Conservation (phyloP, 2,113 vertebrate genomes). For the Oncorhynchus masou region DNA sequence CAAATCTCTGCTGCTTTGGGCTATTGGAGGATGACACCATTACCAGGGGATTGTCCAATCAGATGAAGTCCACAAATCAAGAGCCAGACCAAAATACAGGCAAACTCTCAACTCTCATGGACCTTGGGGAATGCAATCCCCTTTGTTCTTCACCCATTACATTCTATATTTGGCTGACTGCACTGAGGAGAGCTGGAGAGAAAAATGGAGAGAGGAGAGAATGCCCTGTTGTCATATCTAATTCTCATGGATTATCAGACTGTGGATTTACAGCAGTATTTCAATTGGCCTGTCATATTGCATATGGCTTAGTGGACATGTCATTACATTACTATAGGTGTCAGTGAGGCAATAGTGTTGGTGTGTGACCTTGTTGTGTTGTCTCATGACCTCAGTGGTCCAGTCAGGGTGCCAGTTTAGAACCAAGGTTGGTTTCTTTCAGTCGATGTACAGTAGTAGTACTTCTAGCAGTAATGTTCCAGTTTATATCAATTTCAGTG, state of each 20-base stretch:
- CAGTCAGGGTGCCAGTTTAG: neutral
- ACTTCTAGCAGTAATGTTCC: neutral
- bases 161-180: neutral
- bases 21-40: neutral
- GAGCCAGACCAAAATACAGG: too few relatives aligned
- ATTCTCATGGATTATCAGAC: neutral
- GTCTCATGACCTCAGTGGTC: neutral
- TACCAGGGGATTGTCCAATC: neutral
- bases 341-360: neutral
- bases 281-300: slow-evolving; percentile 7
- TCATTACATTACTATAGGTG: neutral
- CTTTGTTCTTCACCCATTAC: too few relatives aligned
- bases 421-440: neutral
- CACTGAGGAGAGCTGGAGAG: neutral
- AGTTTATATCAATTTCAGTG: neutral
- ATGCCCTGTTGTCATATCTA: neutral
- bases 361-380: neutral
- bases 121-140: too few relatives aligned
- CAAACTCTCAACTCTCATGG: too few relatives aligned
- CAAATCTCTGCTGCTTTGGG: too few relatives aligned
- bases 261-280: neutral
- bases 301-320: neutral
- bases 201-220: neutral
- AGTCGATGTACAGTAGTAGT: neutral
- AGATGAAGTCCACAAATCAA: neutral